These are phyloP conservation scores for Xenops minutus DNA, from an alignment of 2,797 vertebrate genomes.

Conservation along the genomic window DNA sequence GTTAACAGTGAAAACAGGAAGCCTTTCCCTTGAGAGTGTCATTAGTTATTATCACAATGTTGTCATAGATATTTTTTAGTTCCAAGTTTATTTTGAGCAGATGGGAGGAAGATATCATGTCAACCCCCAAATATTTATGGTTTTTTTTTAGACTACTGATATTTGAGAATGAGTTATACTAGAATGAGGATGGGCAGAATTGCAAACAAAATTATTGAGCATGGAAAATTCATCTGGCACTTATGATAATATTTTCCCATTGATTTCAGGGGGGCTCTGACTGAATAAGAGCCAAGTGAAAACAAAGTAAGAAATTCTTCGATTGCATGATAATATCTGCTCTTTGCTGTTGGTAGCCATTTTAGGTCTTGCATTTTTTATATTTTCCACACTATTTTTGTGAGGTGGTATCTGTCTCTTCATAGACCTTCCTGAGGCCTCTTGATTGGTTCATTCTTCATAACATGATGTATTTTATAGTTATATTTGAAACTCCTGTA, in stretches of 20 bases:
- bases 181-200: not conserved
- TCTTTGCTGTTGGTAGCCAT: not conserved
- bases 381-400: not conserved
- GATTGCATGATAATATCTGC: not conserved
- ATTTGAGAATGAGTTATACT: not conserved
- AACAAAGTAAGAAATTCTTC: not conserved
- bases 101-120: slow-evolving; percentile 15
- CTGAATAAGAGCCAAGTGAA: not conserved
- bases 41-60: slow-evolving; percentile 26
- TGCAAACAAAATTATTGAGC: not conserved
- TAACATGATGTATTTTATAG: not conserved
- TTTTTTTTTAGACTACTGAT: not conserved
- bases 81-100: slow-evolving; percentile 48
- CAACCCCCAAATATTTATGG: slow-evolving; percentile 12
- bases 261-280: not conserved
- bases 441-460: not conserved
- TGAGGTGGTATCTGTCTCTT: not conserved
- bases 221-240: not conserved
- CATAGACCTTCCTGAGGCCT: not conserved
- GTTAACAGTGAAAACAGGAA: not conserved
- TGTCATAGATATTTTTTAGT: slow-evolving; percentile 18
- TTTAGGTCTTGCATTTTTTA: not conserved
- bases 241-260: not conserved
- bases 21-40: not conserved
- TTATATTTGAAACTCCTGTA: not conserved